Percentiles rank a stretch among this genome's conserved stretches.
Conservation (phyloP, 2,113 vertebrate species). For the Hemiprocne comata region DNA sequence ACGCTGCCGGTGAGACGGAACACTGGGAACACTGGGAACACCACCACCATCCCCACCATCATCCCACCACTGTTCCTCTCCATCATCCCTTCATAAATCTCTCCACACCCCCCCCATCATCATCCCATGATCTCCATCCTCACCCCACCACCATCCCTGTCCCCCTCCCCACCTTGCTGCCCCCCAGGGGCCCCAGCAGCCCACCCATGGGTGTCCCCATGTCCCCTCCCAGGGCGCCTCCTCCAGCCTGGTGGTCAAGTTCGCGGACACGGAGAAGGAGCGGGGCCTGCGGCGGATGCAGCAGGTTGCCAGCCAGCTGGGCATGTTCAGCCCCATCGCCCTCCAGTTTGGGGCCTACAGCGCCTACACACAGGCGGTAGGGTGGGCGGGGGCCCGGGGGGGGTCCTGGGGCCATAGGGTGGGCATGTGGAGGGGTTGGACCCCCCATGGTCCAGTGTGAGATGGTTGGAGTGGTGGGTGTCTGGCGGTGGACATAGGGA, state of each 20-base stretch:
- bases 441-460: too few species aligned
- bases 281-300: constrained; percentile 92
- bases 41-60: fast-evolving
- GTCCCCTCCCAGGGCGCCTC: constrained; percentile 83
- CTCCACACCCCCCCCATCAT: too few species aligned
- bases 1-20: constrained; percentile 89
- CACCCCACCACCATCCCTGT: background rate
- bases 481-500: too few species aligned
- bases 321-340: constrained; percentile 94
- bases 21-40: fast-evolving
- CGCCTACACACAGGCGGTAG: constrained; percentile 93
- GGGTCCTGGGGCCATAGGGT: background rate
- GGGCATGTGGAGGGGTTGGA: too few species aligned
- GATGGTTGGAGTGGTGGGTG: background rate
- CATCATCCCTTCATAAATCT: too few species aligned
- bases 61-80: too few species aligned
- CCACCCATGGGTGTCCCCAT: background rate
- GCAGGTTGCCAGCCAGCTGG: constrained; percentile 93
- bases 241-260: constrained; percentile 96
- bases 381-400: background rate
- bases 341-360: constrained; percentile 94
- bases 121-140: background rate
- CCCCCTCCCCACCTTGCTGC: background rate
- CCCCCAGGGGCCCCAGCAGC: background rate
- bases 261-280: constrained; percentile 96